Evolutionary conservation across 2,113 vertebrate species (phyloP), one percentile per base, ranked within the genome.

Genomic region (Malaclemys terrapin): DNA sequence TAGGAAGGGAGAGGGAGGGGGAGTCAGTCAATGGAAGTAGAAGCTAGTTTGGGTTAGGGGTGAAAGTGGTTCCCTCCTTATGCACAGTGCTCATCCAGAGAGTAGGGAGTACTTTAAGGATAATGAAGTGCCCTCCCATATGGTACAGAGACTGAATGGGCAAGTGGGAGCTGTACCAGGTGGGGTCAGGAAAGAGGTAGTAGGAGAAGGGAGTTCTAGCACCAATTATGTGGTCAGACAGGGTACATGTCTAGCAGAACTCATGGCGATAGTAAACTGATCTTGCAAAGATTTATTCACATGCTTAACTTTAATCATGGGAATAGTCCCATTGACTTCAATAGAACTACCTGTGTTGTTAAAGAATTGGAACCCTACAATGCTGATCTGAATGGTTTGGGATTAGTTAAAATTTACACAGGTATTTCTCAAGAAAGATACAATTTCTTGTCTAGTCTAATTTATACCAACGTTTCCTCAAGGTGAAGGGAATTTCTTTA

Each of bases 361-460:
- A 94, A 96, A 93, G 87, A 62, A 87, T 78, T 85, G 59, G 59
- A 95, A 84, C 80, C 95, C 90, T 72, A 90, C 42, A 82, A 79
- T 6, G 8, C 59, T 78, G 81, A 90, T 89, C 94, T 83, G 56
- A 69, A 56, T 62, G 29, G 22, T 80, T 56, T 85, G 13, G 29
- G 90, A 94, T 95, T 95, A 91, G 59, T 89, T 85, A 81, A 87
- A 97, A 95, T 96, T 91, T 96, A 94, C 86, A 86, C 10, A 47
- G 92, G 76, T 96, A 91, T 96, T 88, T 91, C 91, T 88, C 47
- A 88, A 95, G 92, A 93, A 95, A 96, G 89, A 89, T n/a, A 93
- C 76, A 87, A 85, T 93, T 82, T 89, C 57, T 94, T 95, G 35
- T 91, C 88, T 96, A 76, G 80, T 95, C 62, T 93, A 96, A 94